Evolutionary conservation across 2,888 invertebrate genomes (phyloP), one percentile per base, ranked within the genome.

Genomic region (Cryptocephalus primarius): DNA sequence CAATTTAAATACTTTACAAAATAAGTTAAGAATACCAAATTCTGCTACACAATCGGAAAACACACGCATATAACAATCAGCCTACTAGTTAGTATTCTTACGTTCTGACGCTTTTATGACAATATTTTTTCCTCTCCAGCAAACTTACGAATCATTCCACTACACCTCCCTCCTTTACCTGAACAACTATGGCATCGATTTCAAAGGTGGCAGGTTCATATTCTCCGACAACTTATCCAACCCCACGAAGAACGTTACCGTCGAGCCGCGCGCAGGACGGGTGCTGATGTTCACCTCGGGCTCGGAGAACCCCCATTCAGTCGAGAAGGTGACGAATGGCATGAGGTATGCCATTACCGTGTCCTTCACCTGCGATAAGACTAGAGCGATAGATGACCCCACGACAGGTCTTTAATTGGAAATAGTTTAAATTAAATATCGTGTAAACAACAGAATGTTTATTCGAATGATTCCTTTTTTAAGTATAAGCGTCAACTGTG

Each of bases 241-340:
- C 46, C 59, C 63, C 11, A 65, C 70, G n/a, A 74, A 73, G 43
- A 86, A 88, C 52, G 71, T 81, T 43, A 79, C 81, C 1, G 71
- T 86, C 40, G 91, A 91, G 66, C 91, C 91, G 1, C 77, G 81
- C 57, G 78, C 78, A 67, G 85, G 85, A 12, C 76, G 92, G 52
- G 78, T 91, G 1, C 83, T 83, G 32, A 84, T 88, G 72, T 92
- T 91, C 63, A 89, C 90, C 1, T 90, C 92, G 40, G 92, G 91
- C 10, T 79, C 79, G 38, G 92, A 93, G 71, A 92, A 92, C 71
- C 66, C 79, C 1, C 90, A 92, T 69, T 79, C 76, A 66, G 88
- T 92, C 2, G 91, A 92, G 68, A 79, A 78, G 67, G 85, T 92
- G 4, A 76, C 73, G 9, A 75, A 78, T 14, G 93, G 93, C 11